Conservation (phyloP, 2,888 invertebrate genomes). For the Auanema sp. region DNA sequence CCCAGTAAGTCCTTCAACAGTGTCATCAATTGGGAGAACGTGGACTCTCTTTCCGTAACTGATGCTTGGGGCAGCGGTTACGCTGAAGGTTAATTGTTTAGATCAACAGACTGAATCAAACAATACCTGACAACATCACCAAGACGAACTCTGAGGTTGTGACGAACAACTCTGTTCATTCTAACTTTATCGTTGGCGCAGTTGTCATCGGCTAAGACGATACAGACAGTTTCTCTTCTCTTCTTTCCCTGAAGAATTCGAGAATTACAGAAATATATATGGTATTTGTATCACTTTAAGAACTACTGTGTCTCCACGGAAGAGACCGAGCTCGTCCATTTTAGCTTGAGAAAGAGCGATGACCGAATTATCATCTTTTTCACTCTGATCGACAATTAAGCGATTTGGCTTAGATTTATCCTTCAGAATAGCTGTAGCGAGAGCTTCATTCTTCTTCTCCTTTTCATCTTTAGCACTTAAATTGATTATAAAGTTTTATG, state of each 20-base stretch:
- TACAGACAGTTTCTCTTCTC: slow-evolving; percentile 92
- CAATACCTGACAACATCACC: slow-evolving; percentile 80
- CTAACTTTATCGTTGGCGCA: slow-evolving; percentile 96
- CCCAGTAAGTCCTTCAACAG: slow-evolving; percentile 95
- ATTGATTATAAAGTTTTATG: no score
- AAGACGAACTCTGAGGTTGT: slow-evolving; percentile 90
- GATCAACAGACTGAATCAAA: neutral
- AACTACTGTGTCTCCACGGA: slow-evolving; percentile 94
- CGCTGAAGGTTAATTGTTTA: slow-evolving; percentile 67
- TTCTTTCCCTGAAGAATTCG: slow-evolving; percentile 77
- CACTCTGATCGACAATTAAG: slow-evolving; percentile 93
- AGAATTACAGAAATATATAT: neutral
- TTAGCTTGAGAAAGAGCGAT: slow-evolving; percentile 94
- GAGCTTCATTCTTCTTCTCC: slow-evolving; percentile 72
- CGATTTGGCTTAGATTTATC: slow-evolving; percentile 87
- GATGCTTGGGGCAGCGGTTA: slow-evolving; percentile 90
- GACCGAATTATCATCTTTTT: slow-evolving; percentile 96
- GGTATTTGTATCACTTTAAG: slow-evolving; percentile 71
- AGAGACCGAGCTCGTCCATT: slow-evolving; percentile 96
- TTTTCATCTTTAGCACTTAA: slow-evolving; percentile 43
- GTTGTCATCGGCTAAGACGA: slow-evolving; percentile 91
- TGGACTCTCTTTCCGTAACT: slow-evolving; percentile 97
- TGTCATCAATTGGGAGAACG: slow-evolving; percentile 96
- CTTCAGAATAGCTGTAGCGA: slow-evolving; percentile 95
- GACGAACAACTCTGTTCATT: slow-evolving; percentile 90